phyloP scores from a whole-genome alignment of 2,797 vertebrate genomes.

The Chelon labrosus region DNA sequence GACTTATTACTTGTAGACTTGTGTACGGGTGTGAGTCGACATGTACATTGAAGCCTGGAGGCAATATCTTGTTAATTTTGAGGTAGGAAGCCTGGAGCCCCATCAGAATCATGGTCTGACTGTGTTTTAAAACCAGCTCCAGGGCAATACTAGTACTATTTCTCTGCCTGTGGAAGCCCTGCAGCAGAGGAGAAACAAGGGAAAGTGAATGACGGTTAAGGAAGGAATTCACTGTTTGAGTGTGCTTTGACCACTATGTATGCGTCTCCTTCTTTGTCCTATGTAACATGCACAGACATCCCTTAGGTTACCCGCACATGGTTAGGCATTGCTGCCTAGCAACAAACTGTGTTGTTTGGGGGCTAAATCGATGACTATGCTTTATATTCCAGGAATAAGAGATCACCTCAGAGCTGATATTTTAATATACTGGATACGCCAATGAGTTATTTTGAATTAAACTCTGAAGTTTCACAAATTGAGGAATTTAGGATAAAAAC shows the following conservation, averaged over 20 bases:
- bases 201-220: conserved; percentile 4
- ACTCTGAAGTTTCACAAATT: neutral
- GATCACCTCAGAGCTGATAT: neutral
- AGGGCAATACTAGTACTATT: neutral
- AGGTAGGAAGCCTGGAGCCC: neutral
- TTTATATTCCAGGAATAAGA: conserved; percentile 18
- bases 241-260: neutral
- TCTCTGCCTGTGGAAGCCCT: neutral
- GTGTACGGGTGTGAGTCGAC: neutral
- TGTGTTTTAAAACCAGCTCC: neutral
- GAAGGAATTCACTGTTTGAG: conserved; percentile 7
- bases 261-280: neutral
- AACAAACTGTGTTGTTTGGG: neutral
- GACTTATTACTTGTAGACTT: neutral
- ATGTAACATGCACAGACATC: neutral
- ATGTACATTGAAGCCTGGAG: too few species aligned
- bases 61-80: neutral
- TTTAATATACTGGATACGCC: neutral
- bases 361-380: neutral
- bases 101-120: neutral
- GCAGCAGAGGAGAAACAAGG: conserved; percentile 6
- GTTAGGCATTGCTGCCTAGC: neutral
- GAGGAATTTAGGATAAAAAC: neutral
- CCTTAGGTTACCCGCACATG: too few species aligned
- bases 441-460: neutral